phyloP scores from a whole-genome alignment of 2,797 vertebrate genomes.

The Adrianichthys oophorus region DNA sequence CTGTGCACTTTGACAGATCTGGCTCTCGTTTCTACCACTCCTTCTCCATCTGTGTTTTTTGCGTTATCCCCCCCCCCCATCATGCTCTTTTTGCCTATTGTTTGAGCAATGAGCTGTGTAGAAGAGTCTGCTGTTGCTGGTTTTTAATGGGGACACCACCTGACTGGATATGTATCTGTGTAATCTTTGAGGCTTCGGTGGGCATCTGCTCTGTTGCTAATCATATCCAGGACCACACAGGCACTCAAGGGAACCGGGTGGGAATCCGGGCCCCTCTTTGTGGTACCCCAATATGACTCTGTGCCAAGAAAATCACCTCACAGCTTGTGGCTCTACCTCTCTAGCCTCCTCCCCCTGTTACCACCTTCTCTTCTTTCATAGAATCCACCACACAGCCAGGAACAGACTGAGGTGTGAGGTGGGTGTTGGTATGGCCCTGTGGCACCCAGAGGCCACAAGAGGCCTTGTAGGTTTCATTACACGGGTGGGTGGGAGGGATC shows the following conservation, averaged over 20 bases:
- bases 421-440: constrained; percentile 24
- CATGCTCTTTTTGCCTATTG: background rate
- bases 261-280: constrained; percentile 33
- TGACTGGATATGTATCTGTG: constrained; percentile 6
- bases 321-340: constrained; percentile 53
- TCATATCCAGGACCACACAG: constrained; percentile 76
- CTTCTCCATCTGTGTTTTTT: background rate
- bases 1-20: constrained; percentile 19
- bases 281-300: constrained; percentile 35
- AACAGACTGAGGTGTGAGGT: constrained; percentile 23
- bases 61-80: constrained; percentile 5
- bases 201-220: constrained; percentile 49
- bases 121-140: background rate
- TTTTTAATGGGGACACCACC: constrained; percentile 10
- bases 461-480: constrained; percentile 50
- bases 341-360: constrained; percentile 25
- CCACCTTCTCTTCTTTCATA: constrained; percentile 76
- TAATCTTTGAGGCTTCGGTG: background rate
- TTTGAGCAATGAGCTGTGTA: background rate
- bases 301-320: constrained; percentile 76
- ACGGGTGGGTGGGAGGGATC: constrained; percentile 27
- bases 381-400: constrained; percentile 54
- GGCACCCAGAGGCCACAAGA: constrained; percentile 36
- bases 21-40: constrained; percentile 16
- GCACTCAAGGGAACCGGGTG: constrained; percentile 28